Conservation (phyloP, 2,797 vertebrate genomes). For the Remorina albescens region DNA sequence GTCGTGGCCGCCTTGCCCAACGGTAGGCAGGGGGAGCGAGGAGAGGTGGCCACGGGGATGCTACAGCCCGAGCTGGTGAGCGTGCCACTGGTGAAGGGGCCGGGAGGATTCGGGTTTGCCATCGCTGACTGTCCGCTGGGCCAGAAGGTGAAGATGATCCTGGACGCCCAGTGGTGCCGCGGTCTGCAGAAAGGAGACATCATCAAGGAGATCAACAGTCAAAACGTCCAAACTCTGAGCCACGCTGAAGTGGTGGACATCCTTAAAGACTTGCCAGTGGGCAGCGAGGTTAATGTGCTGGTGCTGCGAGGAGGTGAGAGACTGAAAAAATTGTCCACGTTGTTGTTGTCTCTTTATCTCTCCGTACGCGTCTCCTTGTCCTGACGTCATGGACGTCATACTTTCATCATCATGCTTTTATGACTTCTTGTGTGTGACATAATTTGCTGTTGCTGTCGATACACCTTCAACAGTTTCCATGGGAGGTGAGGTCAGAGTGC, state of each 20-base stretch:
- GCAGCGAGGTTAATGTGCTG: constrained; percentile 93
- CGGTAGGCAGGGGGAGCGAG: constrained; percentile 86
- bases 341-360: not conserved
- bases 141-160: constrained; percentile 99
- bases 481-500: constrained; percentile 88
- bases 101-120: constrained; percentile 98
- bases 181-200: constrained; percentile 97
- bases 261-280: constrained; percentile 94
- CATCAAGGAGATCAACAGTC: constrained; percentile 96
- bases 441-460: constrained; percentile 54
- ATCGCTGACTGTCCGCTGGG: constrained; percentile 96
- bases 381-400: not conserved
- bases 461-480: constrained; percentile 75
- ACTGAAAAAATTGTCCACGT: not conserved
- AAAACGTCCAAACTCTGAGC: constrained; percentile 94
- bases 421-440: constrained; percentile 29
- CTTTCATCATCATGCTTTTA: constrained; percentile 36
- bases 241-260: constrained; percentile 98
- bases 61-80: constrained; percentile 93
- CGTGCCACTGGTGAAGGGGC: constrained; percentile 93
- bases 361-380: constrained; percentile 16
- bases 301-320: constrained; percentile 94
- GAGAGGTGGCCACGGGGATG: constrained; percentile 52
- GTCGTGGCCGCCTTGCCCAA: constrained; percentile 84
- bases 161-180: constrained; percentile 97